These are phyloP conservation scores for Rhinoderma darwinii DNA, from an alignment of 2,113 vertebrate species.

Conservation along the genomic window DNA sequence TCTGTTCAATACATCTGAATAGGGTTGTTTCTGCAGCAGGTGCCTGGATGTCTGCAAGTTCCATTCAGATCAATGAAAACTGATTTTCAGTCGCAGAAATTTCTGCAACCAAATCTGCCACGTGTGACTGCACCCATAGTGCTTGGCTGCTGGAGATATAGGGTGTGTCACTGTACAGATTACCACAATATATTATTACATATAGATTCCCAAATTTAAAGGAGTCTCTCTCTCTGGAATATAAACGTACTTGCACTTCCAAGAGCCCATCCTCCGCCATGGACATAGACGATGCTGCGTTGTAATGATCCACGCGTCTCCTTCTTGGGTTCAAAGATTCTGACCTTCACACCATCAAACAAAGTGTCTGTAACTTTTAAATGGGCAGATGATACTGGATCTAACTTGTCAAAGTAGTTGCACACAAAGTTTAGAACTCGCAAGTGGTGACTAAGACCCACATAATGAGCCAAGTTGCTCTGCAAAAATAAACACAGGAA, in stretches of 20 bases:
- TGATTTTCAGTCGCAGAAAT: too few species aligned
- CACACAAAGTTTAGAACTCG: constrained; percentile 81
- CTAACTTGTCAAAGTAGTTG: constrained; percentile 78
- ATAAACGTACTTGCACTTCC: constrained; percentile 84
- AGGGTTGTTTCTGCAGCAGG: too few species aligned
- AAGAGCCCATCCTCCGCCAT: constrained; percentile 94
- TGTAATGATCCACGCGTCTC: constrained; percentile 71
- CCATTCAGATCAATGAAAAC: too few species aligned
- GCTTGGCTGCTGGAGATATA: too few species aligned
- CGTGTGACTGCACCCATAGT: too few species aligned
- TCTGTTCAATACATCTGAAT: too few species aligned
- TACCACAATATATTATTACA: too few species aligned
- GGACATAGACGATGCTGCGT: constrained; percentile 86
- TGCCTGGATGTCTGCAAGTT: too few species aligned
- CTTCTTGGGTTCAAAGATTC: constrained; percentile 81
- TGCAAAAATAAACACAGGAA: constrained; percentile 58
- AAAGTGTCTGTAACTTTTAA: constrained; percentile 80
- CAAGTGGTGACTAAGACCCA: constrained; percentile 85
- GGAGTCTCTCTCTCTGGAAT: background rate
- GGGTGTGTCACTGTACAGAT: too few species aligned
- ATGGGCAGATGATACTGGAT: constrained; percentile 71
- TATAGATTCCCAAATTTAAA: too few species aligned
- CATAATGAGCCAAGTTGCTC: constrained; percentile 82
- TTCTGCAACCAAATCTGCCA: too few species aligned
- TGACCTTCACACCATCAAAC: constrained; percentile 83